Evolutionary conservation across 2,888 invertebrate genomes (phyloP), one percentile per base, ranked within the genome.

Genomic region (Drosophila aldrichi): DNA sequence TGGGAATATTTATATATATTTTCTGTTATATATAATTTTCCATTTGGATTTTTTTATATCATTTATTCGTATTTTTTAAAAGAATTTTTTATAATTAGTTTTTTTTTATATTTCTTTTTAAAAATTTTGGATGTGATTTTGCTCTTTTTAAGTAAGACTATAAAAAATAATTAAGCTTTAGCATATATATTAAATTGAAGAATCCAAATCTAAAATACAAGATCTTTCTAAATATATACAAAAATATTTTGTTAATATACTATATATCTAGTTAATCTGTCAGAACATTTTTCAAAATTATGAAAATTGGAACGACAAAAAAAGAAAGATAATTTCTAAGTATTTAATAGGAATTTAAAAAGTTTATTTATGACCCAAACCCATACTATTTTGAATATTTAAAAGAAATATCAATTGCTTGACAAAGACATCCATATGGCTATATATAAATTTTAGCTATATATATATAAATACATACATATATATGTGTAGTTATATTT

Each of bases 261-360:
- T n/a, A 52, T 25, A 64, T 59, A 36, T 71, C 57, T 49, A 38
- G 14, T 29, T 60, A 60, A 60, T 60, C 46, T 46, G 56, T 57
- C 46, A 70, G 54, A 76, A 62, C 55, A 5, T 41, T 56, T 70
- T 70, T 56, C 29, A 25, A 25, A 65, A 46, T 54, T 48, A 64
- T 48, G 34, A 54, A 48, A 44, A 51, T 62, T 10, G 8, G 25
- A 54, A 36, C 8, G 20, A 5, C 7, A 22, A 38, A 54, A 38
- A 38, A 38, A 52, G n/a, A 38, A 38, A 32, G 3, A 6, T 3
- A 18, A 8, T 36, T 36, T 16, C 9, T 10, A 34, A 62, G 34
- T 20, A 32, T 64, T 43, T 43, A n/a, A 46, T 65, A 65, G 51
- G 18, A 65, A 65, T 66, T 66, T 54, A 20, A 40, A 40, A 34